phyloP scores from a whole-genome alignment of 2,888 invertebrate genomes.

The Epinotia ramella region DNA sequence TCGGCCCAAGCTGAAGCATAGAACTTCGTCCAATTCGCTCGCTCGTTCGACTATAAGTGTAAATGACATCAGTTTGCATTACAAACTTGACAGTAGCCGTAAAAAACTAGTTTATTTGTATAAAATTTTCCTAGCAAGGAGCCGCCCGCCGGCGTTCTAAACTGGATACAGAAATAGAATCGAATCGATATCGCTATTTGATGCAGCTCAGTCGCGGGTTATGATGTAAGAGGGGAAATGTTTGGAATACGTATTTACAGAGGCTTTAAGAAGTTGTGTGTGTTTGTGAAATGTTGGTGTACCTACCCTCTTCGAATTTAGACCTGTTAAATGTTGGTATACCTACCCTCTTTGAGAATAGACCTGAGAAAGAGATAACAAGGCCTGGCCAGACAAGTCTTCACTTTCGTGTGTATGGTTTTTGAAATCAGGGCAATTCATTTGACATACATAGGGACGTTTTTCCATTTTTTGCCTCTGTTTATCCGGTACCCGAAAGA shows the following conservation, averaged over 20 bases:
- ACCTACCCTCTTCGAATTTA: background rate
- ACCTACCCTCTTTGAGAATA: background rate
- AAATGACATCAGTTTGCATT: background rate
- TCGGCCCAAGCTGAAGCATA: too few species aligned
- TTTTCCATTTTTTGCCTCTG: too few species aligned
- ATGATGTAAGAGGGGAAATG: conserved; percentile 7
- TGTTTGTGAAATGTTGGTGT: background rate
- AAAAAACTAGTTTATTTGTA: conserved; percentile 7
- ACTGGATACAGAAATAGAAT: conserved; percentile 45
- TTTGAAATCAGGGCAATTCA: too few species aligned
- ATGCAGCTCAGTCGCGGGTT: conserved; percentile 11
- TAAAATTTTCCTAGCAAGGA: conserved; percentile 14
- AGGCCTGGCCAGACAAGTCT: too few species aligned
- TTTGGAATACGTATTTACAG: background rate
- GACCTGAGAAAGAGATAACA: too few species aligned
- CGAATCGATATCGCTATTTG: conserved; percentile 40
- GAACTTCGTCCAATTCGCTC: too few species aligned
- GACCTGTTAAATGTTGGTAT: background rate
- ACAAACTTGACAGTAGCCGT: background rate
- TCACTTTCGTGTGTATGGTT: too few species aligned
- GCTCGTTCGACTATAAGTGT: background rate
- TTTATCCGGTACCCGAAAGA: too few species aligned
- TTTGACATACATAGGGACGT: too few species aligned
- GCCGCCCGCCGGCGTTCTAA: conserved; percentile 6
- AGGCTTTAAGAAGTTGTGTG: background rate